Conservation (phyloP, 2,113 vertebrate species). For the Mesitornis unicolor region DNA sequence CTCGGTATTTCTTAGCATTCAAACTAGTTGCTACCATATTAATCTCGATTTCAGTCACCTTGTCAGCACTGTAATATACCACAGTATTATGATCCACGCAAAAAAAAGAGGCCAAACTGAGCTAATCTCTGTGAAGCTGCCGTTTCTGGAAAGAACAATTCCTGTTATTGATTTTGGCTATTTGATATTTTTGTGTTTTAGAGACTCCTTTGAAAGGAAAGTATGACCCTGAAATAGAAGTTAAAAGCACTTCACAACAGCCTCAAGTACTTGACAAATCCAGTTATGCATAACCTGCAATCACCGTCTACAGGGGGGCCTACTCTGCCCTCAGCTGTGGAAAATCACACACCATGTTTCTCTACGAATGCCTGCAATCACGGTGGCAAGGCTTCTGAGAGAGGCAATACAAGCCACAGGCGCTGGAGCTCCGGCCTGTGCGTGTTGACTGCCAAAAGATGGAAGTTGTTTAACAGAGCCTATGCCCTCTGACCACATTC, state of each 20-base stretch:
- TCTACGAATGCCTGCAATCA: neutral
- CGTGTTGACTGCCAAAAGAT: neutral
- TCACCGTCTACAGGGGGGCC: neutral
- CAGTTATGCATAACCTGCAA: conserved; percentile 29
- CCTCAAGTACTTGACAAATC: conserved; percentile 10
- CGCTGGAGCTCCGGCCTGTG: neutral
- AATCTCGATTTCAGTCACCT: neutral
- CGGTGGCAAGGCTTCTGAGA: neutral
- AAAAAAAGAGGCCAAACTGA: neutral
- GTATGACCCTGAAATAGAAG: neutral
- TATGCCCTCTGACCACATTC: neutral
- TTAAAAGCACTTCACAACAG: neutral
- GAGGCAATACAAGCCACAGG: neutral
- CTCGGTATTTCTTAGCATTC: neutral
- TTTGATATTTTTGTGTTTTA: conserved; percentile 26
- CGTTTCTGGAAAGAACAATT: conserved; percentile 28
- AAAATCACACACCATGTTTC: neutral
- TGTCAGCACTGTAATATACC: conserved; percentile 18
- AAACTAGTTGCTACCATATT: neutral
- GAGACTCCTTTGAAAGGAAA: conserved; percentile 1
- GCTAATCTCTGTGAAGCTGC: conserved; percentile 1
- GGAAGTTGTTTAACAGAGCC: neutral
- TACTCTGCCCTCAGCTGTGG: neutral
- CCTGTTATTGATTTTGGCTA: conserved; percentile 6
- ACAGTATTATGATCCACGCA: neutral